Evolutionary conservation across 2,113 vertebrate species (phyloP).

Genomic region (Equus quagga): DNA sequence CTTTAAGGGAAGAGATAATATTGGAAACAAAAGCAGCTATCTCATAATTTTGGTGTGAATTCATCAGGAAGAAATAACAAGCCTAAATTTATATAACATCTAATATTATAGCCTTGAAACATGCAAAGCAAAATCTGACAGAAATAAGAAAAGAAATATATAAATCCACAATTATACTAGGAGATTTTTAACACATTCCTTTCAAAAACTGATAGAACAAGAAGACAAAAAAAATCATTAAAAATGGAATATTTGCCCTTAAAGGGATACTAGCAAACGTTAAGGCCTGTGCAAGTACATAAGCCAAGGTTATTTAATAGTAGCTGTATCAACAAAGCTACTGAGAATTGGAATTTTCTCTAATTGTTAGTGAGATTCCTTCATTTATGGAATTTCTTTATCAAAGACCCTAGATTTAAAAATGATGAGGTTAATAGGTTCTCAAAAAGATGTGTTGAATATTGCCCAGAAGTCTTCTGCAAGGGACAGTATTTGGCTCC

Average conservation of each 20-base stretch:
- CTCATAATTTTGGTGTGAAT: neutral
- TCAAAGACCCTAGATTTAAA: neutral
- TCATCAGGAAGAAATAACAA: neutral
- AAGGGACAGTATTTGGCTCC: neutral
- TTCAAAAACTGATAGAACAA: neutral
- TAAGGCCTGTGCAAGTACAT: neutral
- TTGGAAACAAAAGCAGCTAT: neutral
- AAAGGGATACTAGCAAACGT: neutral
- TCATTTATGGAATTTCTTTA: conserved; percentile 15
- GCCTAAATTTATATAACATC: neutral
- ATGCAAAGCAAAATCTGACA: conserved; percentile 2
- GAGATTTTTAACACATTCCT: neutral
- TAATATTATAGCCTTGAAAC: neutral
- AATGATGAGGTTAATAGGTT: neutral
- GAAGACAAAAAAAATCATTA: neutral
- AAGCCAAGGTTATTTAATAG: neutral
- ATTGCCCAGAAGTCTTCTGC: neutral
- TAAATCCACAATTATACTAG: neutral
- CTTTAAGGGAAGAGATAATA: neutral
- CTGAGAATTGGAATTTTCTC: neutral
- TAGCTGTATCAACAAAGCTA: neutral
- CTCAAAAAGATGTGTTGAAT: neutral
- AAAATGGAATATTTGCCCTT: neutral
- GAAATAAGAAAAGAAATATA: neutral
- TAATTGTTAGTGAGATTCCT: neutral